These are phyloP conservation scores for Dinothrombium tinctorium DNA, from an alignment of 1,140 invertebrate genomes.

Conservation along the genomic window DNA sequence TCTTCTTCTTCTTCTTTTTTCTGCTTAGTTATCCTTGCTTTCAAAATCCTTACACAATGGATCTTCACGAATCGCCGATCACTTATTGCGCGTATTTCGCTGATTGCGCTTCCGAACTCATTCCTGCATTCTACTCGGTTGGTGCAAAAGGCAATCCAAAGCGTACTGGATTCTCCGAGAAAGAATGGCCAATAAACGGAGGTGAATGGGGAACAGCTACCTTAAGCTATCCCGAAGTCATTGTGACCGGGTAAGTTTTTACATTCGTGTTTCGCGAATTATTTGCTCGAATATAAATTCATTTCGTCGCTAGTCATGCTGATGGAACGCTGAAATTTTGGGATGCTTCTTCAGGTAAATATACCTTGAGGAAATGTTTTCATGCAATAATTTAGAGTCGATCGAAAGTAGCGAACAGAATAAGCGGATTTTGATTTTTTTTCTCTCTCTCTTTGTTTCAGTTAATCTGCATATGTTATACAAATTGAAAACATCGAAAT, in stretches of 20 bases:
- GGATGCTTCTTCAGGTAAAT: slow-evolving; percentile 56
- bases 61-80: slow-evolving; percentile 89
- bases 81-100: slow-evolving; percentile 87
- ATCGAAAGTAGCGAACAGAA: background rate
- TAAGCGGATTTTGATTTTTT: background rate
- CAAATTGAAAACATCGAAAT: slow-evolving; percentile 87
- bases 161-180: slow-evolving; percentile 29
- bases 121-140: slow-evolving; percentile 73
- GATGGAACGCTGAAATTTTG: slow-evolving; percentile 93
- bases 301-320: slow-evolving; percentile 67
- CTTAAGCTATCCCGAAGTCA: slow-evolving; percentile 86
- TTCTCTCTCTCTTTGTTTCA: background rate
- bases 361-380: no score
- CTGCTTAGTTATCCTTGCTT: slow-evolving; percentile 75
- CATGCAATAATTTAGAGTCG: slow-evolving; percentile 2
- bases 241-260: slow-evolving; percentile 57
- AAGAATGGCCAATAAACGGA: slow-evolving; percentile 80
- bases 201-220: slow-evolving; percentile 77
- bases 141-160: slow-evolving; percentile 36
- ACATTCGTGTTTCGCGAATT: background rate
- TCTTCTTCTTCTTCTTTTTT: background rate
- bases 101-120: slow-evolving; percentile 88
- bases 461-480: slow-evolving; percentile 81
- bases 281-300: slow-evolving; percentile 8
- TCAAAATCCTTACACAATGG: slow-evolving; percentile 93